Evolutionary conservation across 2,113 vertebrate genomes (phyloP).

Genomic region (Plestiodon gilberti): DNA sequence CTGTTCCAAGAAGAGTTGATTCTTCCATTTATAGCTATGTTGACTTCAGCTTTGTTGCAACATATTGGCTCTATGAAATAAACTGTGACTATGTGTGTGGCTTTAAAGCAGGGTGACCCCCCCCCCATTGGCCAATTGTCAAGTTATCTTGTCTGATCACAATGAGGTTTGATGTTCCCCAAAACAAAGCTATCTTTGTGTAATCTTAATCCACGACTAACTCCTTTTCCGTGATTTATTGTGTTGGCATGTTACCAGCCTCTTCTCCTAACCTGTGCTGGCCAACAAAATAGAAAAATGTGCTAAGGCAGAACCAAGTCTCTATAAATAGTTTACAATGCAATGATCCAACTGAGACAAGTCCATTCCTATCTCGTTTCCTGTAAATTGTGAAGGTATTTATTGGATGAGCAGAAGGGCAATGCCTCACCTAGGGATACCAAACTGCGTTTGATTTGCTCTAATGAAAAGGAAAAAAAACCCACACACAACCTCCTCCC

Average conservation of each 20-base stretch:
- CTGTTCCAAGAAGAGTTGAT: conserved; percentile 61
- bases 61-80: conserved; percentile 44
- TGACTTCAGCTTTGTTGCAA: conserved; percentile 29
- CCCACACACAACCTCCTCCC: background rate
- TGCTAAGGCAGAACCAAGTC: conserved; percentile 43
- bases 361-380: conserved; percentile 43
- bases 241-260: conserved; percentile 55
- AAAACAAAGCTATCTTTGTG: conserved; percentile 66
- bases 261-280: conserved; percentile 46
- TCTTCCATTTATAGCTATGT: conserved; percentile 71
- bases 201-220: conserved; percentile 46
- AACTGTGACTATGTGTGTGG: conserved; percentile 51
- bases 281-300: conserved; percentile 57
- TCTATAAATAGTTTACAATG: conserved; percentile 60
- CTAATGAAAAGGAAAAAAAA: background rate
- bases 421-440: conserved; percentile 28
- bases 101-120: conserved; percentile 54
- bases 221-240: conserved; percentile 54
- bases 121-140: conserved; percentile 59
- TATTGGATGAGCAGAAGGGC: conserved; percentile 14
- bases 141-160: conserved; percentile 45
- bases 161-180: conserved; percentile 58
- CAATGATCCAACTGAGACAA: conserved; percentile 38
- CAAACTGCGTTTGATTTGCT: conserved; percentile 51
- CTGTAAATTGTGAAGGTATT: conserved; percentile 12